Evolutionary conservation across 2,113 vertebrate species (phyloP).

Genomic region (Scomber scombrus): DNA sequence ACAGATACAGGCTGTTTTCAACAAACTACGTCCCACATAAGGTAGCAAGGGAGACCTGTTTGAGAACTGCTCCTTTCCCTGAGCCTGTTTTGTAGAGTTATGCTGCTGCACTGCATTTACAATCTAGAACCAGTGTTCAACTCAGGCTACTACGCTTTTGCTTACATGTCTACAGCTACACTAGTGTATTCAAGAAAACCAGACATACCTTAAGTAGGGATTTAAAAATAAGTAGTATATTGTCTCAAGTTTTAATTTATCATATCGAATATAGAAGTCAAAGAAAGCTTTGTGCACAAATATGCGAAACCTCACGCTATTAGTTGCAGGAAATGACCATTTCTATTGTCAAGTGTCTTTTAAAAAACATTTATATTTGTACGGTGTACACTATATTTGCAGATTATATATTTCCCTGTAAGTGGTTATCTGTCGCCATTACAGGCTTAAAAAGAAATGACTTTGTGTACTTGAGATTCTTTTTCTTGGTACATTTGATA

Average conservation of each 20-base stretch:
- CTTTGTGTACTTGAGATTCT: constrained; percentile 77
- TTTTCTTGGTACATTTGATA: constrained; percentile 83
- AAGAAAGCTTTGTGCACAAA: constrained; percentile 76
- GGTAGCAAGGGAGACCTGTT: constrained; percentile 66
- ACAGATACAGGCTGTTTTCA: constrained; percentile 56
- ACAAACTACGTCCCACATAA: constrained; percentile 51
- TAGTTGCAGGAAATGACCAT: constrained; percentile 75
- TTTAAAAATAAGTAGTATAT: constrained; percentile 56
- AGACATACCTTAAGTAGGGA: constrained; percentile 69
- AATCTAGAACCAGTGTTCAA: constrained; percentile 77
- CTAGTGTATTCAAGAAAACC: constrained; percentile 66
- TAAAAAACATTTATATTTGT: constrained; percentile 84
- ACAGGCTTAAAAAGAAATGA: constrained; percentile 60
- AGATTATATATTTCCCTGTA: constrained; percentile 80
- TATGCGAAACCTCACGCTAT: constrained; percentile 66
- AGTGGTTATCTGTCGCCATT: constrained; percentile 73
- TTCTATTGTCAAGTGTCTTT: constrained; percentile 78
- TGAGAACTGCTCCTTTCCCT: constrained; percentile 50
- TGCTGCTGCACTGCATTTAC: constrained; percentile 76
- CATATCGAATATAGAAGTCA: constrained; percentile 65
- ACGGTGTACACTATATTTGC: constrained; percentile 79
- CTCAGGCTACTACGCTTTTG: constrained; percentile 77
- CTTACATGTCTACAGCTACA: constrained; percentile 74
- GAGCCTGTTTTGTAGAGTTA: constrained; percentile 71
- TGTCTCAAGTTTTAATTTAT: constrained; percentile 68